These are phyloP conservation scores for Protaetia brevitarsis DNA, from an alignment of 1,140 invertebrate genomes.

Conservation along the genomic window DNA sequence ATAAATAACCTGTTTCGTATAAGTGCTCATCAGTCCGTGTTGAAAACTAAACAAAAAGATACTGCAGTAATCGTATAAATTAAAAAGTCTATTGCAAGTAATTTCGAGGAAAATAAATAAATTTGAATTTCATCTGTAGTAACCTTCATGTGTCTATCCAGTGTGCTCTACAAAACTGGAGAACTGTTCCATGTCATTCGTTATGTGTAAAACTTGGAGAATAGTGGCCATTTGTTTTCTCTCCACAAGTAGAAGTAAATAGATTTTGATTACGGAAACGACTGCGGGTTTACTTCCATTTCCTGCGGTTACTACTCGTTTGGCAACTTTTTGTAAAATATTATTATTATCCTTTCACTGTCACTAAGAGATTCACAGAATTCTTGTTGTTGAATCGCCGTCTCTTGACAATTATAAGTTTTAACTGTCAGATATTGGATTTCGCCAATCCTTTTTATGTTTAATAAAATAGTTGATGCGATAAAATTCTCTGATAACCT, in stretches of 20 bases:
- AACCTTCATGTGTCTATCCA: constrained; percentile 35
- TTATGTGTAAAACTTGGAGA: too few relatives aligned
- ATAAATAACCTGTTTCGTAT: too few relatives aligned
- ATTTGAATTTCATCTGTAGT: constrained; percentile 29
- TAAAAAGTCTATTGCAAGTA: not conserved
- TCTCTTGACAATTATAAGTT: constrained; percentile 4
- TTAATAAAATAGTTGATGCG: constrained; percentile 31
- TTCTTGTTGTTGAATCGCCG: not conserved
- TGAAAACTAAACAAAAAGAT: too few relatives aligned
- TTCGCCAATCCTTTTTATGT: constrained; percentile 34
- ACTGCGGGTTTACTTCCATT: constrained; percentile 25
- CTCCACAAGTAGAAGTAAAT: too few relatives aligned
- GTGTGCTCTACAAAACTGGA: constrained; percentile 36
- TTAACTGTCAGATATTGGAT: constrained; percentile 26
- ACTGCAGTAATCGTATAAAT: too few relatives aligned
- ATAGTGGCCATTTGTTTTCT: too few relatives aligned
- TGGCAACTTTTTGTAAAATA: constrained; percentile 18
- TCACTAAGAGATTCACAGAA: not conserved
- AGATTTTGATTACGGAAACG: too few relatives aligned
- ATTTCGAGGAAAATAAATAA: not conserved
- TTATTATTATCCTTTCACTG: not conserved
- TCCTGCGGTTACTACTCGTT: constrained; percentile 21
- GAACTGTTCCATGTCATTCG: too few relatives aligned
- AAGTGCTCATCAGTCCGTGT: too few relatives aligned
- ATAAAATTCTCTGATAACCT: constrained; percentile 23